These are phyloP conservation scores for Drosophila algonquin DNA, from an alignment of 2,888 invertebrate genomes.

Conservation along the genomic window DNA sequence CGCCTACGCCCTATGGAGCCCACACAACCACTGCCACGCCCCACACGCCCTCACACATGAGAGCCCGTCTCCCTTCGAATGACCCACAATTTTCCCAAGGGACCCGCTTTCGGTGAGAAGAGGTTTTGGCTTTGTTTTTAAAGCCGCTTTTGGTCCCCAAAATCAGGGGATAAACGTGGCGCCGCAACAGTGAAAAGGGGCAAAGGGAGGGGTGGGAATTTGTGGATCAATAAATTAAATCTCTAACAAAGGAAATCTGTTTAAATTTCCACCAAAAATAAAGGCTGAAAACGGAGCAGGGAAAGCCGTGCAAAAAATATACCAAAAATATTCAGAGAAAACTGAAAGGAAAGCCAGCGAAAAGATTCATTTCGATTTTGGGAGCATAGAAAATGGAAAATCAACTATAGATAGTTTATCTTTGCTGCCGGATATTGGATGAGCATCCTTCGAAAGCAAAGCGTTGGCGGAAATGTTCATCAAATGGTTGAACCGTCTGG, in stretches of 20 bases:
- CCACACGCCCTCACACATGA: not conserved
- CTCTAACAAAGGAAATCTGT: constrained; percentile 6
- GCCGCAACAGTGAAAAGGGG: not conserved
- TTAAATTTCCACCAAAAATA: constrained; percentile 14
- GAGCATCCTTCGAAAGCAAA: no score
- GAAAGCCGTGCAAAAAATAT: not conserved
- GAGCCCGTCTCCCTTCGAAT: constrained; percentile 1
- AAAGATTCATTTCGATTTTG: no score
- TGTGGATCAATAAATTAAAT: constrained; percentile 43
- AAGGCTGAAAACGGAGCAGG: not conserved
- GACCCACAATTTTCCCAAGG: constrained; percentile 23
- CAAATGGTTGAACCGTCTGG: no score
- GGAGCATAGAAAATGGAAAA: no score
- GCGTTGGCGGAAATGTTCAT: no score
- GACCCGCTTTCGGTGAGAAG: not conserved
- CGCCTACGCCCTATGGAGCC: constrained; percentile 2
- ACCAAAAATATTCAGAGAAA: no score
- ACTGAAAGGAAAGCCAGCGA: no score
- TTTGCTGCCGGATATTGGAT: no score
- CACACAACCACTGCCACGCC: constrained; percentile 6
- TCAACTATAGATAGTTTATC: no score
- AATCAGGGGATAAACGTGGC: not conserved
- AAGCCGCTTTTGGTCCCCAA: not conserved
- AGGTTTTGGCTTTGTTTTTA: constrained; percentile 33
- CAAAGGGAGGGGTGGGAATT: not conserved